Base-by-base conservation (phyloP, 2,113 vertebrate species). In the Dromaius novaehollandiae region DNA sequence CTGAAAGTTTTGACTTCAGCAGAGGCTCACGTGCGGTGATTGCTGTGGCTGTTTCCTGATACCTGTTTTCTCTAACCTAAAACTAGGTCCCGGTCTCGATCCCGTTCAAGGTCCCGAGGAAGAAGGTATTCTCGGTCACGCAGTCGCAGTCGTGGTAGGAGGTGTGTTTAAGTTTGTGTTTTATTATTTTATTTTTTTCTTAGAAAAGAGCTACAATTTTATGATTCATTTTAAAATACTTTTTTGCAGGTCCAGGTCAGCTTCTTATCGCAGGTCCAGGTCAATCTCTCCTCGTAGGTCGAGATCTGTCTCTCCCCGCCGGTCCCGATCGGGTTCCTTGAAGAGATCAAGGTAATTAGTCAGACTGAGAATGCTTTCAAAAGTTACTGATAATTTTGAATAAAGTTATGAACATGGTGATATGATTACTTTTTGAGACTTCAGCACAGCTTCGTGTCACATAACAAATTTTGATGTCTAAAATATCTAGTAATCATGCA, bases 271-370 rank as follows among this genome's bases (percentile, higher is more conserved):
- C 40, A 96, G 99, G 88, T 99, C 99, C 64, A 98, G 99, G 84
- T 99, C 99, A 3, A 77, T 98, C 66, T 99, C 99, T 96, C 98
- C 98, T 95, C 98, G 98, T 80, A 98, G 98, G 95, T 99, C 98
- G 44, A 98, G 98, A 82, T 99, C 98, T 2, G 94, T 97, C 80
- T 98, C 98, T 79, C 98, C 98, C 22, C 98, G 98, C 88, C 97
- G 98, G 60, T 98, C 98, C 91, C 97, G 98, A 73, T 99, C 99
- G 8, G 97, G 85, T 64, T 98, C 99, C 81, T 97, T 99, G 96
- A 99, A 98, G 98, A 98, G 98, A 97, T 99, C 99, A 22, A 98
- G 98, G 98, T 99, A 96, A 97, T 96, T 46, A 50, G 1, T 88
- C 13, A n/a, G 50, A 10, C 16, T 50, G 2, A 20, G 13, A 34